Evolutionary conservation across 2,113 vertebrate genomes (phyloP).

Genomic region (Madoqua kirkii): DNA sequence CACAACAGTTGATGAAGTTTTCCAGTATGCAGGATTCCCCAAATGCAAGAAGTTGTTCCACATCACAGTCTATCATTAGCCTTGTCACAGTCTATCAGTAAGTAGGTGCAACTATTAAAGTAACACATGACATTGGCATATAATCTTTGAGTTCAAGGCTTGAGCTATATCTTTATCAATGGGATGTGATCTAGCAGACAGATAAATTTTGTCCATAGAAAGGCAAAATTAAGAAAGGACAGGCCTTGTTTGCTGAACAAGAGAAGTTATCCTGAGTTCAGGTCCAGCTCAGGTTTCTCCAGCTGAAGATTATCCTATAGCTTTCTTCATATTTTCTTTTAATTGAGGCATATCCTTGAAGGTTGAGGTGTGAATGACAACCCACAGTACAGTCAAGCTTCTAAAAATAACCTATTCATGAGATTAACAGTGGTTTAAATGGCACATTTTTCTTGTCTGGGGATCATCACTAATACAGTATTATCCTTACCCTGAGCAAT

Average conservation of each 20-base stretch:
- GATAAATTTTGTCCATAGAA: not conserved
- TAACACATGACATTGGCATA: not conserved
- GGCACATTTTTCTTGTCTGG: not conserved
- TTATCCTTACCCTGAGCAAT: not conserved
- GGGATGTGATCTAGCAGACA: not conserved
- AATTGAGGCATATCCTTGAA: not conserved
- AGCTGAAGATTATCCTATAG: not conserved
- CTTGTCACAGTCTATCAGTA: not conserved
- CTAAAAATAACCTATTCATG: not conserved
- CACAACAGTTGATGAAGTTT: not conserved
- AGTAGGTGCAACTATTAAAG: not conserved
- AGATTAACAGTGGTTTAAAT: not conserved
- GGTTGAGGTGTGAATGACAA: not conserved
- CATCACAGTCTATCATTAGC: not conserved
- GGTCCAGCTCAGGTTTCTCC: not conserved
- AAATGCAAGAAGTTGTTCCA: not conserved
- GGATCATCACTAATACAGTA: not conserved
- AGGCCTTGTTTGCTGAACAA: not conserved
- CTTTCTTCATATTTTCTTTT: not conserved
- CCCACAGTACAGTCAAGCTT: not conserved
- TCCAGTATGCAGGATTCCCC: not conserved
- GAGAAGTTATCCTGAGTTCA: not conserved
- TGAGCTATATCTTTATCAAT: not conserved
- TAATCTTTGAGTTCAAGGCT: not conserved
- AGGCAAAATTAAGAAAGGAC: not conserved